Conservation (phyloP, 2,888 invertebrate genomes). For the Apoda limacodes region DNA sequence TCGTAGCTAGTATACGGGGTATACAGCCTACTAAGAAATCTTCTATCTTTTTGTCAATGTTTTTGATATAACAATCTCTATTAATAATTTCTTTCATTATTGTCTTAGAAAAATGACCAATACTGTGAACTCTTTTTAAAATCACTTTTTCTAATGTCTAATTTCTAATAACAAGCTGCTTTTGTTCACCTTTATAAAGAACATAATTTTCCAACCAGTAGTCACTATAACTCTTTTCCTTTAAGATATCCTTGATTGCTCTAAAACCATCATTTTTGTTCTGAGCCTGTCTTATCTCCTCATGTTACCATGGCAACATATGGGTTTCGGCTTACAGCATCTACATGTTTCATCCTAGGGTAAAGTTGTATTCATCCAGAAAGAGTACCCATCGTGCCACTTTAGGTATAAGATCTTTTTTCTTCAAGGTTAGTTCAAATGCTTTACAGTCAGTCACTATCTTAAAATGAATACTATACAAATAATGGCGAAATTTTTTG, state of each 20-base stretch:
- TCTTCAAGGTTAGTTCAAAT: slow-evolving; percentile 11
- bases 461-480: slow-evolving; percentile 21
- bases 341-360: slow-evolving; percentile 16
- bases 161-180: slow-evolving; percentile 28
- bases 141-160: no score
- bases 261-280: slow-evolving; percentile 17
- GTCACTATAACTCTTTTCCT: slow-evolving; percentile 13
- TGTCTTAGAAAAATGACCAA: slow-evolving; percentile 20
- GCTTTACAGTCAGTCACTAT: slow-evolving; percentile 17
- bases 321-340: slow-evolving; percentile 15
- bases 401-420: no score
- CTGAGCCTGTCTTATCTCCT: slow-evolving; percentile 14
- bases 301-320: slow-evolving; percentile 7
- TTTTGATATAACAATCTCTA: slow-evolving; percentile 16
- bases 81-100: slow-evolving; percentile 14
- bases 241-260: slow-evolving; percentile 16
- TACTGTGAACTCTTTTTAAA: slow-evolving; percentile 15
- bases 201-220: slow-evolving; percentile 20
- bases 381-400: slow-evolving; percentile 18
- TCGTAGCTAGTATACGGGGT: slow-evolving; percentile 17
- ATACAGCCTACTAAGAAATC: slow-evolving; percentile 15
- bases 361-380: slow-evolving; percentile 12
- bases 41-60: slow-evolving; percentile 17
- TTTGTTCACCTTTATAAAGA: slow-evolving; percentile 20
- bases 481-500: slow-evolving; percentile 22